Evolutionary conservation across 1,140 invertebrate species (phyloP).

Genomic region (Cecropterus lyciades): DNA sequence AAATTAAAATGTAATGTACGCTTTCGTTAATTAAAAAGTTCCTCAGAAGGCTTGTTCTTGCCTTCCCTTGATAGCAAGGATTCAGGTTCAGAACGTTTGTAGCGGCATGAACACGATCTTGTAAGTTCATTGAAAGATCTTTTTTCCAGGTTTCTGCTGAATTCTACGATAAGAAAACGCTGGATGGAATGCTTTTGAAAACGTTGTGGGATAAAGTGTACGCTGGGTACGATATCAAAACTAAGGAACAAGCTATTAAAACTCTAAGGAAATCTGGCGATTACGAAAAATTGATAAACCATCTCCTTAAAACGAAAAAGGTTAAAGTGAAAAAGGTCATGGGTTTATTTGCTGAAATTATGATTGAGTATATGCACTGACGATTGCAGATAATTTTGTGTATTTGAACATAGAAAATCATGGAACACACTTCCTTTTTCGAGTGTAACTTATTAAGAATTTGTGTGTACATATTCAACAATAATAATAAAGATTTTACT

Average conservation of each 20-base stretch:
- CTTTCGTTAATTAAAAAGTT: background rate
- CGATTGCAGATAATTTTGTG: background rate
- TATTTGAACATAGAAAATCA: background rate
- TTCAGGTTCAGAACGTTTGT: background rate
- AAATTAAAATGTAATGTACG: no score
- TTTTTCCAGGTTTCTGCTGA: slow-evolving; percentile 49
- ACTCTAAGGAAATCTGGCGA: slow-evolving; percentile 49
- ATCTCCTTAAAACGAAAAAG: slow-evolving; percentile 56
- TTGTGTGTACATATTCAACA: background rate
- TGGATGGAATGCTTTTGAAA: slow-evolving; percentile 69
- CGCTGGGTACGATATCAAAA: slow-evolving; percentile 49
- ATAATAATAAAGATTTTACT: background rate
- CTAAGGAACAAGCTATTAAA: slow-evolving; percentile 59
- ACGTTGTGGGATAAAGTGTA: slow-evolving; percentile 69
- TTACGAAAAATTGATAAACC: slow-evolving; percentile 55
- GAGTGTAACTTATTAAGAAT: background rate
- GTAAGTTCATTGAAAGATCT: background rate
- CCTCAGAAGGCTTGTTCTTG: background rate
- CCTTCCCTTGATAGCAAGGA: no score
- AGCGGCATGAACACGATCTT: background rate
- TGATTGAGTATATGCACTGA: slow-evolving; percentile 55
- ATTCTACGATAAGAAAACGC: slow-evolving; percentile 53
- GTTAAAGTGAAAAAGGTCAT: slow-evolving; percentile 59
- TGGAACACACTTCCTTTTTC: no score
- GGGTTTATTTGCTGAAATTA: slow-evolving; percentile 60